Conservation (phyloP, 2,113 vertebrate species). For the Camelus bactrianus region DNA sequence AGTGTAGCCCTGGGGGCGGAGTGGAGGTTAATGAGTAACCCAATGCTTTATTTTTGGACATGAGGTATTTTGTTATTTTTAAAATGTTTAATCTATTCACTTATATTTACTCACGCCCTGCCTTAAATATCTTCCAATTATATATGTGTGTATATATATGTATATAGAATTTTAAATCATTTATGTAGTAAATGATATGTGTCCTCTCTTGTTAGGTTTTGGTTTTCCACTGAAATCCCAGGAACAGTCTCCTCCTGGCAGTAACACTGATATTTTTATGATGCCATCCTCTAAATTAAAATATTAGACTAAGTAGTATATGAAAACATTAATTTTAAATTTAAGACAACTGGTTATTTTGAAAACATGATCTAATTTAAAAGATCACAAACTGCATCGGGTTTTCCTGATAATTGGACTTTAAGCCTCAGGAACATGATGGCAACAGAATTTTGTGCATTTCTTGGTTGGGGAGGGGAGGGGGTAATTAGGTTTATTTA, state of each 20-base stretch:
- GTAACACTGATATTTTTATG: neutral
- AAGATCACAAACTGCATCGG: neutral
- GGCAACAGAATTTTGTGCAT: rapidly evolving
- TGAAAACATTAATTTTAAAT: neutral
- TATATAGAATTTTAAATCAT: neutral
- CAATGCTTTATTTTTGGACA: neutral
- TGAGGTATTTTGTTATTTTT: neutral
- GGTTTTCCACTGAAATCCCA: neutral
- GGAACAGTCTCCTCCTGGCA: neutral
- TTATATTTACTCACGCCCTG: neutral
- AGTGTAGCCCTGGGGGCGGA: rapidly evolving
- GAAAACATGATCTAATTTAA: neutral
- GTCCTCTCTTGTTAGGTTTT: rapidly evolving
- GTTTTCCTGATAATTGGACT: too few species aligned
- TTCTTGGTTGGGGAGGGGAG: too few species aligned
- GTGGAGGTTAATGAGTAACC: rapidly evolving
- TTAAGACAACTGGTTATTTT: neutral
- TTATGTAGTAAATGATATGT: rapidly evolving
- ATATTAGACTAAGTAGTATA: neutral
- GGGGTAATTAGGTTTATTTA: too few species aligned
- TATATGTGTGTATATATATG: rapidly evolving
- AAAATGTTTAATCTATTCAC: neutral
- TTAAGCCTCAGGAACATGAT: neutral
- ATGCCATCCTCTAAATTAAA: neutral
- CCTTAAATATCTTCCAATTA: neutral